Percentiles rank a stretch among this genome's conserved stretches.
phyloP scores from a whole-genome alignment of 2,113 vertebrate species.

The Xiphias gladius region DNA sequence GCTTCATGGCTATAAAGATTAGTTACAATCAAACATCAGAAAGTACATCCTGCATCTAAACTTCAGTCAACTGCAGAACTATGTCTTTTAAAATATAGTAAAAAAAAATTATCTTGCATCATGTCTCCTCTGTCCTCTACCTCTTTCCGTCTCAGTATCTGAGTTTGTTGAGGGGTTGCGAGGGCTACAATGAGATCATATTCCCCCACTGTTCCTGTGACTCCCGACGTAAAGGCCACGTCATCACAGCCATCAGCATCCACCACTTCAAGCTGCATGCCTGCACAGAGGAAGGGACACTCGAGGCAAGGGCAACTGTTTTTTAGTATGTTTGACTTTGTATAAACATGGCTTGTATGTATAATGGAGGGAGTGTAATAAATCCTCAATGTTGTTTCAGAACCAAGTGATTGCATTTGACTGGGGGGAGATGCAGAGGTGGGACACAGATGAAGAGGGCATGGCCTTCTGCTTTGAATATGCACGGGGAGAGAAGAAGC shows the following conservation, averaged over 20 bases:
- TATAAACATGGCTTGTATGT: neutral
- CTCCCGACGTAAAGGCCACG: constrained; percentile 95
- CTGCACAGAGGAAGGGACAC: constrained; percentile 95
- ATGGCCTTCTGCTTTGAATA: constrained; percentile 99
- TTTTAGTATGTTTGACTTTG: neutral
- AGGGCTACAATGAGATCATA: constrained; percentile 96
- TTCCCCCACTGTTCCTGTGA: constrained; percentile 98
- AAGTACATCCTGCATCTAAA: constrained; percentile 1
- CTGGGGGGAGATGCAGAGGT: constrained; percentile 97
- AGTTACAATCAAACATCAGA: neutral
- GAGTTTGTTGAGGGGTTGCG: constrained; percentile 91
- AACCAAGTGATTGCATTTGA: constrained; percentile 97
- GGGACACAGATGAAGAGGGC: constrained; percentile 97
- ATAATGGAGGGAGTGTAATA: neutral
- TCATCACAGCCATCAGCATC: constrained; percentile 95
- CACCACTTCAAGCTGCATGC: constrained; percentile 96
- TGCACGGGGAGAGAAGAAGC: constrained; percentile 94
- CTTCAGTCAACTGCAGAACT: neutral
- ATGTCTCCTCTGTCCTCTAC: neutral
- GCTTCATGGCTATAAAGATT: neutral
- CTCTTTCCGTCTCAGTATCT: constrained; percentile 86
- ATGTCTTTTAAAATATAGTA: neutral
- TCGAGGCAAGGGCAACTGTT: constrained; percentile 81
- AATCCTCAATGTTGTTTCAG: constrained; percentile 73
- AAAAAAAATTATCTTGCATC: neutral